A percentile compares a stretch with the other conserved stretches of the same genome.
Evolutionary conservation across 2,797 vertebrate genomes (phyloP).

Genomic region (Tiaroga cobitis): DNA sequence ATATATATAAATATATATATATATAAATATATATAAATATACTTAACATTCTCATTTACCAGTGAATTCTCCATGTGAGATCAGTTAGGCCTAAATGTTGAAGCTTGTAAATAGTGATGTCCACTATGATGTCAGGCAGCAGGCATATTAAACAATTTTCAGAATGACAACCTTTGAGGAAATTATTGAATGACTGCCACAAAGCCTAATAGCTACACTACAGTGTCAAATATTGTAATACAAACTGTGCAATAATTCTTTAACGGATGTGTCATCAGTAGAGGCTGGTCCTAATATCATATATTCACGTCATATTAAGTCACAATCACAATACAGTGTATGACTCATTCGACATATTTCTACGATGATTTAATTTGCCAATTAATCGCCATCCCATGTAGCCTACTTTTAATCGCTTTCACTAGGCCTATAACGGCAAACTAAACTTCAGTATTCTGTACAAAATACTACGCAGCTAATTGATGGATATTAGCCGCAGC

Average conservation of each 20-base stretch:
- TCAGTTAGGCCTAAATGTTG: neutral
- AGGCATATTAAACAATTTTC: neutral
- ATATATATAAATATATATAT: too few species aligned
- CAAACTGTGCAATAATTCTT: neutral
- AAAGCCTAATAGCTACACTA: neutral
- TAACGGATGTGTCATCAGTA: neutral
- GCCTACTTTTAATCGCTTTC: neutral
- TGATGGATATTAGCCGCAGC: neutral
- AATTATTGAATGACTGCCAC: neutral
- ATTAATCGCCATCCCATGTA: neutral
- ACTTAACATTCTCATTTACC: neutral
- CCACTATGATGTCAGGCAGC: neutral
- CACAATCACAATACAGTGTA: neutral
- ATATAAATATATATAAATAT: too few species aligned
- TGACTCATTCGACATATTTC: slow-evolving; percentile 17
- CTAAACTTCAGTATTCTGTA: neutral
- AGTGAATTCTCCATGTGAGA: neutral
- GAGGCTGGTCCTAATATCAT: neutral
- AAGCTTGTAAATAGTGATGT: neutral
- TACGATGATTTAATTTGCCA: neutral
- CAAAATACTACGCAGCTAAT: neutral
- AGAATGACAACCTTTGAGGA: neutral
- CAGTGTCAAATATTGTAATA: neutral
- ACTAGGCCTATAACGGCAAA: neutral
- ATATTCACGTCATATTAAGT: neutral